Base-by-base conservation (phyloP, 2,113 vertebrate genomes). In the Thunnus maccoyii region DNA sequence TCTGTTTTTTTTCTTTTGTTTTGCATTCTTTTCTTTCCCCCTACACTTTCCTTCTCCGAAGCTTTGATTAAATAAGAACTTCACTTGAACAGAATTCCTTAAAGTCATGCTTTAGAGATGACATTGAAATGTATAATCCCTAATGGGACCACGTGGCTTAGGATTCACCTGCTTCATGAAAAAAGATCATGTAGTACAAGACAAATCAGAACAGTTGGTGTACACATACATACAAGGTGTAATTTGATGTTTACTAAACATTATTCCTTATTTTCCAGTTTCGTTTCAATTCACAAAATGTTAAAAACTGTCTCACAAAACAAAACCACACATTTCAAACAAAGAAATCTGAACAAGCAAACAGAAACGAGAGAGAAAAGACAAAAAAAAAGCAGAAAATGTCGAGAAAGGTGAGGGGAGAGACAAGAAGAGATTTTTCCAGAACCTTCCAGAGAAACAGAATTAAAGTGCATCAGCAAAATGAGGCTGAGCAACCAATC, bases 381-480 rank as follows among this genome's bases (percentile, higher is more conserved):
- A 16, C 4, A 17, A 7, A 57, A 41, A 10, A 5, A 9, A 12
- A 20, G 15, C 0, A 62, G 3, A 18, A 67, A 13, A 27, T 41
- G 36, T 41, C 36, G 36, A 18, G 18, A 52, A 47, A 44, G 1
- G 15, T 3, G 41, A 60, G 2, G 5, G 6, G 15, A 32, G 5
- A 46, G 5, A 14, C 3, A 11, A 57, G 7, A 57, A n/a, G 1
- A 72, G 47, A 72, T 1, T 22, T 48, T 46, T 73, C 64, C 44
- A 61, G 62, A 88, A 64, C 58, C 57, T 67, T 84, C 52, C 68
- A 82, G 6, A 82, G 74, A 66, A 83, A 51, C 58, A 16, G 27
- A 55, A 32, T 74, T 82, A 86, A 86, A 89, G 87, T 86, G 81
- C 82, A 79, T 79, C 27, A 63, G 69, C 17, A 47, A 58, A 41